Evolutionary conservation across 2,797 vertebrate species (phyloP).

Genomic region (Catostomus latipinnis): DNA sequence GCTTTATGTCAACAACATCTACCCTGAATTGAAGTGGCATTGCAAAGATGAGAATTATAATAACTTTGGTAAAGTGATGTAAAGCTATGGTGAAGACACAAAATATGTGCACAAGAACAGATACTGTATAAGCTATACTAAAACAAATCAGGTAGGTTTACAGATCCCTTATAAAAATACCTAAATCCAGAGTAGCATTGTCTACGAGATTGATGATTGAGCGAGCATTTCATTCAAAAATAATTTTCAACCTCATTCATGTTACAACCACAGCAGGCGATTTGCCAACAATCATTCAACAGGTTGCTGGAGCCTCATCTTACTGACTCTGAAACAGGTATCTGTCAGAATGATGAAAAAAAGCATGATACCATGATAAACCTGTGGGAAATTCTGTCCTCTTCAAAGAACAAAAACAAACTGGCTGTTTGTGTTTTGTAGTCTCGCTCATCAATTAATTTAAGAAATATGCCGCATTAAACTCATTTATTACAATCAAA

Average conservation of each 20-base stretch:
- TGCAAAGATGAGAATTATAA: conserved; percentile 24
- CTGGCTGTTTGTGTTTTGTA: not conserved
- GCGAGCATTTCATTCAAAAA: not conserved
- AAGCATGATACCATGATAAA: not conserved
- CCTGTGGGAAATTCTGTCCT: not conserved
- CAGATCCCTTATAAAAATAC: not conserved
- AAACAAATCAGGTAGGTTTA: no score
- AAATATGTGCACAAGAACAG: conserved; percentile 3
- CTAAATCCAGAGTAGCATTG: not conserved
- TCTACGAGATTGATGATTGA: not conserved
- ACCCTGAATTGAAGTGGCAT: conserved; percentile 26
- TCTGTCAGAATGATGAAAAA: not conserved
- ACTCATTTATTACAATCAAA: not conserved
- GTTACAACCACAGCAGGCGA: not conserved
- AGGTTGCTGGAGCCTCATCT: conserved; percentile 6
- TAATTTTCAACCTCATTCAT: not conserved
- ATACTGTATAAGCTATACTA: no score
- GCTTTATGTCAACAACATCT: conserved; percentile 19
- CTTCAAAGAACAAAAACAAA: conserved; percentile 16
- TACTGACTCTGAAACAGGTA: conserved; percentile 2
- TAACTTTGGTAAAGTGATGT: conserved; percentile 8
- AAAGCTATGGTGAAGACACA: conserved; percentile 8
- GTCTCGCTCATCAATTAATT: not conserved
- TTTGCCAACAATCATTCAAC: conserved; percentile 21
- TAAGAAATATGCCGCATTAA: not conserved